These are phyloP conservation scores for Galerucella calmariensis DNA, from an alignment of 2,888 invertebrate species.

Conservation along the genomic window DNA sequence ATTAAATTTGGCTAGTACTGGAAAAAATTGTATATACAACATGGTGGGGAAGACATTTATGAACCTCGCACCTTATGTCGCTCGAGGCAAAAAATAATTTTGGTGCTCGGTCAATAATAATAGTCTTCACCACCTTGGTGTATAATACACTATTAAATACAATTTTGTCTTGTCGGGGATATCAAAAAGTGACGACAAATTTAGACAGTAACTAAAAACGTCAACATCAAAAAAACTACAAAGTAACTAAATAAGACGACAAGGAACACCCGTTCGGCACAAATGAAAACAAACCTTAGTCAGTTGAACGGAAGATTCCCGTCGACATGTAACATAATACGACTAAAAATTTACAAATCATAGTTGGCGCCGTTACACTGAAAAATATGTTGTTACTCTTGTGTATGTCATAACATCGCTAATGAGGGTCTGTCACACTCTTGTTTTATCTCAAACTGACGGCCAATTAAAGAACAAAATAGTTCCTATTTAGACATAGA, in stretches of 20 bases:
- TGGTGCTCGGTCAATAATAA: too few relatives aligned
- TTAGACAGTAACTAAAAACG: background rate
- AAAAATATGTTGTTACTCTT: slow-evolving; percentile 44
- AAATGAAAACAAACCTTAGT: slow-evolving; percentile 16
- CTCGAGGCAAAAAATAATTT: too few relatives aligned
- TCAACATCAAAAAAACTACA: background rate
- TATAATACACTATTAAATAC: too few relatives aligned
- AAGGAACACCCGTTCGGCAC: slow-evolving; percentile 16
- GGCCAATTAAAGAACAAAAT: slow-evolving; percentile 33
- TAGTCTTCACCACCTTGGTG: too few relatives aligned
- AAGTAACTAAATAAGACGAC: slow-evolving; percentile 18
- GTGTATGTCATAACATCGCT: slow-evolving; percentile 51
- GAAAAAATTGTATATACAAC: too few relatives aligned
- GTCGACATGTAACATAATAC: slow-evolving; percentile 43
- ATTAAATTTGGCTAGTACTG: too few relatives aligned
- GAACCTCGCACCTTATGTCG: too few relatives aligned
- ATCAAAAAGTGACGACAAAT: background rate
- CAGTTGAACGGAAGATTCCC: slow-evolving; percentile 28
- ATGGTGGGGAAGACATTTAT: too few relatives aligned
- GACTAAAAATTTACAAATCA: slow-evolving; percentile 24
- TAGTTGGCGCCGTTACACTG: slow-evolving; percentile 46
- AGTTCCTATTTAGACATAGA: slow-evolving; percentile 19
- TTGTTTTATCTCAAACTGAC: slow-evolving; percentile 37
- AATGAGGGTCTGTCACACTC: slow-evolving; percentile 46
- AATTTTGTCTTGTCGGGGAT: too few relatives aligned